Conservation (phyloP, 2,888 invertebrate species). For the Mesochorus sp. region DNA sequence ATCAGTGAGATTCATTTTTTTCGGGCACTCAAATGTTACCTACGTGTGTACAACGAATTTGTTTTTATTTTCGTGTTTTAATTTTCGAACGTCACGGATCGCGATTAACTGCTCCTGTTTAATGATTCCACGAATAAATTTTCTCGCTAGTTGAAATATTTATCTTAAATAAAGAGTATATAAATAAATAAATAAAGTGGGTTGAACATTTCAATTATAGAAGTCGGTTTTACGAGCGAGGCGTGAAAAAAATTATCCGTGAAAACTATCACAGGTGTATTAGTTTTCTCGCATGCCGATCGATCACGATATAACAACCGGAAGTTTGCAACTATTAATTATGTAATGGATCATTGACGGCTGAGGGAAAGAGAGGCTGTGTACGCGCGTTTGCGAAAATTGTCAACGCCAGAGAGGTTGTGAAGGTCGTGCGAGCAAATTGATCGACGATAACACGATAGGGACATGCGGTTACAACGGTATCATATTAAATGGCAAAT, state of each 20-base stretch:
- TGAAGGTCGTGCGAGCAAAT: conserved; percentile 15
- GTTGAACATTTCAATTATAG: too few relatives aligned
- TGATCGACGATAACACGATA: conserved; percentile 45
- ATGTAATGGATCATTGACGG: conserved; percentile 41
- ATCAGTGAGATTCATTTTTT: conserved; percentile 6
- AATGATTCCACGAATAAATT: neutral
- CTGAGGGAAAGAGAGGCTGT: neutral
- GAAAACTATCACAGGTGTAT: neutral
- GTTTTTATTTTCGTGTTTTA: conserved; percentile 34
- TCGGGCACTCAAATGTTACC: conserved; percentile 46
- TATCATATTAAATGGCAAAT: neutral
- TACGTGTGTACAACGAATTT: conserved; percentile 35
- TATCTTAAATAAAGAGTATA: neutral
- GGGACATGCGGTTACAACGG: neutral
- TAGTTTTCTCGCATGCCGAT: neutral
- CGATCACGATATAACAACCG: conserved; percentile 19
- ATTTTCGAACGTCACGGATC: neutral
- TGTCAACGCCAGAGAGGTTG: neutral
- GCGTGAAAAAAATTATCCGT: neutral
- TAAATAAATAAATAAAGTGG: too few relatives aligned
- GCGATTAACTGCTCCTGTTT: too few relatives aligned
- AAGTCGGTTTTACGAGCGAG: too few relatives aligned
- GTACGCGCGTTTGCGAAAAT: conserved; percentile 33
- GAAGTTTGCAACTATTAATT: conserved; percentile 51
- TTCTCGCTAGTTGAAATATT: neutral